phyloP scores from a whole-genome alignment of 2,113 vertebrate genomes.

The Cebidichthys violaceus region DNA sequence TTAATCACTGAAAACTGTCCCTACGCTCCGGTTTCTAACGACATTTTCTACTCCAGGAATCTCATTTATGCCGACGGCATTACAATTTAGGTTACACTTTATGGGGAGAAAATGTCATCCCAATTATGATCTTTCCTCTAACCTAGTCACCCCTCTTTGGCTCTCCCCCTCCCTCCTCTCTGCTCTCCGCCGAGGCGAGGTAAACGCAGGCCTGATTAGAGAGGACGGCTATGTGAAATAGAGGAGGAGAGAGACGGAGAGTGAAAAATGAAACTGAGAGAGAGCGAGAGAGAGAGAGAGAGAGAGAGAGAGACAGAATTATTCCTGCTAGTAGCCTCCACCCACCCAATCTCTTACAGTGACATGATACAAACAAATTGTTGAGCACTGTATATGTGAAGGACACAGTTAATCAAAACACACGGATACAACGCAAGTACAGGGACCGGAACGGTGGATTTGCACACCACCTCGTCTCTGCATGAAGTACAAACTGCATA shows the following conservation, averaged over 20 bases:
- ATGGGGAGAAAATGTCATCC: constrained; percentile 57
- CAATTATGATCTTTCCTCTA: constrained; percentile 53
- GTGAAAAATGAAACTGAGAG: background rate
- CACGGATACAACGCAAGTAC: background rate
- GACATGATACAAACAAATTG: background rate
- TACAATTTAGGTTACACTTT: background rate
- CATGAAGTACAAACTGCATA: background rate
- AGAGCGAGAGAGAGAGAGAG: constrained; percentile 26
- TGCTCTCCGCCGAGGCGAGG: constrained; percentile 43
- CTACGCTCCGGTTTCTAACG: background rate
- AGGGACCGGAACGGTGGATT: background rate
- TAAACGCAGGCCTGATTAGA: constrained; percentile 60
- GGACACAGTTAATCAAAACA: background rate
- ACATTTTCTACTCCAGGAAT: background rate
- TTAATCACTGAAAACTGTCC: background rate
- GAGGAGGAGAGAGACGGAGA: constrained; percentile 32
- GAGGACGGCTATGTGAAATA: constrained; percentile 44
- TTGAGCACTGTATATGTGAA: background rate
- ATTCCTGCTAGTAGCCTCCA: constrained; percentile 23
- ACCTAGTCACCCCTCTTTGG: constrained; percentile 33
- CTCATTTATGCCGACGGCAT: constrained; percentile 4
- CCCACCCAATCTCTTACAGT: background rate
- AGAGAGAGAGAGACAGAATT: constrained; percentile 7
- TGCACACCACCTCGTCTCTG: background rate
- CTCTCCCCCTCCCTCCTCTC: constrained; percentile 5